A percentile compares a stretch with the other conserved stretches of the same genome.
Conservation (phyloP, 2,113 vertebrate species). For the Campylomormyrus tamandua region DNA sequence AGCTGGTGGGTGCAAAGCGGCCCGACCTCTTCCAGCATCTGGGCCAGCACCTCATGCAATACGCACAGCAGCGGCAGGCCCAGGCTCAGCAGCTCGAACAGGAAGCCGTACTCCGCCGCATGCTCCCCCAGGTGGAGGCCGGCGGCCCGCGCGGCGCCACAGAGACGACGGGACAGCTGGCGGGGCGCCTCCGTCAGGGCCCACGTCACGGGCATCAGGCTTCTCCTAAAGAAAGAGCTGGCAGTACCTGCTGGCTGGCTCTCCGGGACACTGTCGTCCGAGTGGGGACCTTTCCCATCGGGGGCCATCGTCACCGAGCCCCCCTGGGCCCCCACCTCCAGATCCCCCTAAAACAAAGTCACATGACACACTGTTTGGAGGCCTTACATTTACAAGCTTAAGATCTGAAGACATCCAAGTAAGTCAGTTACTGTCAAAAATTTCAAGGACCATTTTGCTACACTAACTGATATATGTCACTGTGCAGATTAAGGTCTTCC, state of each 20-base stretch:
- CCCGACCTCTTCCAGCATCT: conserved; percentile 75
- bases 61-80: conserved; percentile 79
- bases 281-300: conserved; percentile 44
- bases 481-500: neutral
- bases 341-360: conserved; percentile 18
- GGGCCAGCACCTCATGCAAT: conserved; percentile 73
- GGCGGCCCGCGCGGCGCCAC: conserved; percentile 57
- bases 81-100: conserved; percentile 86
- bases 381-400: neutral
- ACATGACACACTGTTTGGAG: neutral
- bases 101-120: conserved; percentile 74
- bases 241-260: conserved; percentile 84
- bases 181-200: conserved; percentile 70
- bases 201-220: conserved; percentile 68
- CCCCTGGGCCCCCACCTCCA: conserved; percentile 7
- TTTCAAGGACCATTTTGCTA: neutral
- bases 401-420: neutral
- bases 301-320: neutral
- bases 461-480: neutral
- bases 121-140: conserved; percentile 78
- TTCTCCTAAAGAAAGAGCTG: conserved; percentile 71
- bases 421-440: neutral
- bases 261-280: conserved; percentile 50
- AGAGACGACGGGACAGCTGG: conserved; percentile 66
- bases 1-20: conserved; percentile 57